Evolutionary conservation across 2,888 invertebrate species (phyloP).

Genomic region (Meiosimyza platycephala): DNA sequence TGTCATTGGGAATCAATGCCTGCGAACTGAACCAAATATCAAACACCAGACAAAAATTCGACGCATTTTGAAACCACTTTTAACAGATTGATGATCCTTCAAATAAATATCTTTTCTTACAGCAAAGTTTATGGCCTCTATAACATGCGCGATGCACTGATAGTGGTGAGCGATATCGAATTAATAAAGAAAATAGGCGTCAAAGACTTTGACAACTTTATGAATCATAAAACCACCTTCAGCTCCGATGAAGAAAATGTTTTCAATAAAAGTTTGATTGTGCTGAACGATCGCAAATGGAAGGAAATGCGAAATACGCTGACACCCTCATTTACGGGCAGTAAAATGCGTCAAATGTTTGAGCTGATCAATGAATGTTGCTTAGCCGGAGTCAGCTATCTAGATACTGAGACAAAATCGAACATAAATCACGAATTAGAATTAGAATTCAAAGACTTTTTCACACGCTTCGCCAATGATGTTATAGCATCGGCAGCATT

Average conservation of each 20-base stretch:
- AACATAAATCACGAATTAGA: conserved; percentile 49
- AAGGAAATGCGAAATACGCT: conserved; percentile 65
- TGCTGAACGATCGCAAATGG: conserved; percentile 65
- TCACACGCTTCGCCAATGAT: conserved; percentile 62
- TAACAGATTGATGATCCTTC: background rate
- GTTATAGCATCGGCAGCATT: conserved; percentile 68
- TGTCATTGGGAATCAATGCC: too few relatives aligned
- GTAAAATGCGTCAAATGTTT: conserved; percentile 68
- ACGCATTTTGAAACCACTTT: too few relatives aligned
- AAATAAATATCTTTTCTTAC: background rate
- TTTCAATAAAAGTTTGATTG: conserved; percentile 68
- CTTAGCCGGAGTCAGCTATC: conserved; percentile 51
- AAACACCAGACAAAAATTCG: too few relatives aligned
- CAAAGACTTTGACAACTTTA: conserved; percentile 71
- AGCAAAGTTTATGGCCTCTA: conserved; percentile 68
- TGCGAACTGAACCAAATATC: too few relatives aligned
- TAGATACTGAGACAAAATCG: conserved; percentile 37
- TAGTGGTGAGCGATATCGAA: conserved; percentile 69
- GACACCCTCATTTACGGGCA: conserved; percentile 67
- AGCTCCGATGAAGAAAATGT: conserved; percentile 61
- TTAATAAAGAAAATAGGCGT: conserved; percentile 69
- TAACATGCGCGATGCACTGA: conserved; percentile 63
- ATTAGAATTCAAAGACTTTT: conserved; percentile 64
- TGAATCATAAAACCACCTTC: conserved; percentile 65
- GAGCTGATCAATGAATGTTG: conserved; percentile 56